Evolutionary conservation across 2,888 invertebrate genomes (phyloP).

Genomic region (Caenorhabditis afra): DNA sequence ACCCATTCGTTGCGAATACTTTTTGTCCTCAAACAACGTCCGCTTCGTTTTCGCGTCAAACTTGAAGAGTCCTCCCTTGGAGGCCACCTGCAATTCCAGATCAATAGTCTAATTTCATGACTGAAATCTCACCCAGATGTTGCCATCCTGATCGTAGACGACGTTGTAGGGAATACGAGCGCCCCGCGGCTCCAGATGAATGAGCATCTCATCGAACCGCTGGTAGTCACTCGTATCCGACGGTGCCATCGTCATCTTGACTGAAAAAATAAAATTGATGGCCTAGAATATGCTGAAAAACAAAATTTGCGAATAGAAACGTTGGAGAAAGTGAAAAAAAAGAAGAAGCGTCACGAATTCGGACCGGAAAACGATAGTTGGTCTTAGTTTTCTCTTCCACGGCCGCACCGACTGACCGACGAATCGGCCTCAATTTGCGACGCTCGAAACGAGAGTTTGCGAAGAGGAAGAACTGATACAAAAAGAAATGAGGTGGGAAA

Average conservation of each 20-base stretch:
- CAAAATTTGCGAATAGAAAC: too few relatives aligned
- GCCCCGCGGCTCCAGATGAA: conserved; percentile 75
- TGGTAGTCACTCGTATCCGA: conserved; percentile 79
- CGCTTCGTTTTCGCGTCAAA: conserved; percentile 65
- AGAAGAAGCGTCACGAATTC: conserved; percentile 9
- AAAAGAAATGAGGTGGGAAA: too few relatives aligned
- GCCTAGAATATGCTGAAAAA: too few relatives aligned
- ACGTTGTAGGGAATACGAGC: conserved; percentile 77
- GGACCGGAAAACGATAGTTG: conserved; percentile 32
- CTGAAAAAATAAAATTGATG: conserved; percentile 4
- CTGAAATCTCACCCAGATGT: conserved; percentile 62
- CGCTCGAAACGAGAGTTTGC: too few relatives aligned
- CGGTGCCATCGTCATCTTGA: conserved; percentile 73
- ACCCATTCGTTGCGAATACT: conserved; percentile 77
- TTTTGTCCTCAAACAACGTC: conserved; percentile 71
- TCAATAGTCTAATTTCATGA: conserved; percentile 8
- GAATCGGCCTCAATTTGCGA: too few relatives aligned
- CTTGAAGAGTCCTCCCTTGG: conserved; percentile 79
- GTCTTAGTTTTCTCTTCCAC: conserved; percentile 46
- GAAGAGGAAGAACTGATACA: too few relatives aligned
- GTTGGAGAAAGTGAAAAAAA: too few relatives aligned
- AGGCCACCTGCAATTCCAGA: conserved; percentile 64
- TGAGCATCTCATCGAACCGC: conserved; percentile 78
- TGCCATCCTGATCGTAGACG: conserved; percentile 68
- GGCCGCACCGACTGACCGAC: too few relatives aligned